Evolutionary conservation across 2,113 vertebrate genomes (phyloP), one percentile per base, ranked within the genome.

Genomic region (Eudyptes chrysolophus): DNA sequence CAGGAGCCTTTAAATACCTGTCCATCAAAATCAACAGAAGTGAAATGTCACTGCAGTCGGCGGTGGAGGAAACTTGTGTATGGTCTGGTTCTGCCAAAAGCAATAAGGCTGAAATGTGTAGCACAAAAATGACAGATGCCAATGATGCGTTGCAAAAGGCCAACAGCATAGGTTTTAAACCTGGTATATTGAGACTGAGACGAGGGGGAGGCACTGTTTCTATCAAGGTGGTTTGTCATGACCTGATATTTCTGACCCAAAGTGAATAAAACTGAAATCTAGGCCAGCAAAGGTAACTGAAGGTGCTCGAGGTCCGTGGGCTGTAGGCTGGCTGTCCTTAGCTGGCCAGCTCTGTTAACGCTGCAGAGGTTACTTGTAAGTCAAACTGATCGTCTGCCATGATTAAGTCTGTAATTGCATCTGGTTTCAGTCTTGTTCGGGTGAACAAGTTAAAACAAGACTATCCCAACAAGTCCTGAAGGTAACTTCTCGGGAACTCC

Each of bases 1-100:
- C 83, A 96, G 92, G 64, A 94, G 87, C 90, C 44, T 84, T 57
- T 49, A 55, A 85, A 91, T 79, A 89, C 92, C 84, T 95, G 89
- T 87, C 92, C 81, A 61, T 96, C 95, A 65, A 34, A 44, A 61
- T 18, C 69, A 92, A 54, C 0, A 11, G 51, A 72, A 83, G 17
- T 5, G 72, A 91, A 91, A 72, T 87, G 88, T 65, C 72, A 9
- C 94, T 71, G 76, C 83, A 87, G 88, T 76, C 7, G 7, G 84
- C 27, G 34, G 84, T 0, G 10, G 51, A 58, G 75, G 88, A 83
- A 80, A 36, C 9, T 51, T 13, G 32, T 5, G 81, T 30, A 20
- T 15, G 54, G 65, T 48, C 76, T 89, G 77, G 27, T 71, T 40
- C 84, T 95, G 96, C 94, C 95, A 94, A 90, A 54, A 95, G 91